Evolutionary conservation across 2,113 vertebrate species (phyloP), one percentile per base, ranked within the genome.

Genomic region (Plotosus lineatus): DNA sequence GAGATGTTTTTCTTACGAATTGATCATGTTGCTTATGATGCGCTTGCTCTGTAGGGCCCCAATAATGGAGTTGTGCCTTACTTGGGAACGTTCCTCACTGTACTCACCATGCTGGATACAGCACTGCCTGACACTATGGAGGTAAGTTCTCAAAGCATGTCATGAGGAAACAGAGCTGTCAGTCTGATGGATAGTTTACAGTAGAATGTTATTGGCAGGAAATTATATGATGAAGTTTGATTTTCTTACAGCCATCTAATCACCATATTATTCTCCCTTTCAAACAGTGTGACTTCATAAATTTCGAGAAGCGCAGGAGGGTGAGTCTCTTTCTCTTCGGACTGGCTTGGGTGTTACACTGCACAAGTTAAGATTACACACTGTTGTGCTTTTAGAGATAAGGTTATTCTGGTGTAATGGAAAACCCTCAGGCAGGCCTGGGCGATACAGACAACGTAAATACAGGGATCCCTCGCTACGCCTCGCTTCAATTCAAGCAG

Each of bases 291-390:
- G 92, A 91, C 42, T 94, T 96, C 74, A 94, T 97, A 84, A 95
- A 97, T 91, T 97, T 97, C 89, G 95, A 96, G 88, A 97, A 97
- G 87, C 93, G 94, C 58, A 92, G 96, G 81, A 92, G 95, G 93
- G 96, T 97, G 86, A 85, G 93, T 91, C 36, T 77, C 8, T 78
- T 66, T 85, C 42, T 75, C 23, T 73, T 17, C 3, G 14, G 21
- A 53, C 26, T 73, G 33, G 61, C 66, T 79, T 40, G 53, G 9
- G 53, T 75, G 58, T 75, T 73, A 40, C 31, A 1, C 28, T 50
- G 38, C 15, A 19, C 14, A 40, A 6, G 40, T 73, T 56, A 74
- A 60, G 28, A 44, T 51, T 78, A 44, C 46, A 82, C 51, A 69
- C 48, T 75, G 50, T 42, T 79, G 40, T 58, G 68, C 11, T 46